phyloP scores from a whole-genome alignment of 2,888 invertebrate species.

The Dicroscelio sp. region DNA sequence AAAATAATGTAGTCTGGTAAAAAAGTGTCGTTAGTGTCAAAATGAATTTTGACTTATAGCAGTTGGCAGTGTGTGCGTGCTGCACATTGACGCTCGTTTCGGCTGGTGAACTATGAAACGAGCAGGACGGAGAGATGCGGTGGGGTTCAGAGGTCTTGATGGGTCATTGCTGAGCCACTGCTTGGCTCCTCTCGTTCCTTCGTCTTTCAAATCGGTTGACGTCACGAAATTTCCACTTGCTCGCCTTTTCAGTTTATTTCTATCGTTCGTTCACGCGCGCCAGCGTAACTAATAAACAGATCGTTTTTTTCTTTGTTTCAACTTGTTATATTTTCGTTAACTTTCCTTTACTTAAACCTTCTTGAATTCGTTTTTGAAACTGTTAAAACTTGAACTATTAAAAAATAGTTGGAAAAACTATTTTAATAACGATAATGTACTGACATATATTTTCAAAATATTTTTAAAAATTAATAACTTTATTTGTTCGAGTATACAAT shows the following conservation, averaged over 20 bases:
- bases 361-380: not conserved
- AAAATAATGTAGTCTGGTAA: constrained; percentile 64
- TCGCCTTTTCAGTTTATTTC: constrained; percentile 80
- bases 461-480: no score
- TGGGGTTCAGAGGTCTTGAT: constrained; percentile 78
- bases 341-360: no score
- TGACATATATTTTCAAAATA: no score
- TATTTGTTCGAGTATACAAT: no score
- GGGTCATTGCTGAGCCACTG: constrained; percentile 79
- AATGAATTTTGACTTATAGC: constrained; percentile 58
- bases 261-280: constrained; percentile 46
- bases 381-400: no score
- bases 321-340: no score
- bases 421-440: no score
- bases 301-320: constrained; percentile 67
- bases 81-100: constrained; percentile 60
- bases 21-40: constrained; percentile 77
- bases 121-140: constrained; percentile 69
- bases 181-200: constrained; percentile 69
- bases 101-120: constrained; percentile 78
- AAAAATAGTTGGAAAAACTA: no score
- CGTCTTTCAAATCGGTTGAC: constrained; percentile 77
- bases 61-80: not conserved
- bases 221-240: constrained; percentile 85
- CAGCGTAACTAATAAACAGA: constrained; percentile 47